Conservation (phyloP, 2,888 invertebrate genomes). For the Salpingus planirostris region DNA sequence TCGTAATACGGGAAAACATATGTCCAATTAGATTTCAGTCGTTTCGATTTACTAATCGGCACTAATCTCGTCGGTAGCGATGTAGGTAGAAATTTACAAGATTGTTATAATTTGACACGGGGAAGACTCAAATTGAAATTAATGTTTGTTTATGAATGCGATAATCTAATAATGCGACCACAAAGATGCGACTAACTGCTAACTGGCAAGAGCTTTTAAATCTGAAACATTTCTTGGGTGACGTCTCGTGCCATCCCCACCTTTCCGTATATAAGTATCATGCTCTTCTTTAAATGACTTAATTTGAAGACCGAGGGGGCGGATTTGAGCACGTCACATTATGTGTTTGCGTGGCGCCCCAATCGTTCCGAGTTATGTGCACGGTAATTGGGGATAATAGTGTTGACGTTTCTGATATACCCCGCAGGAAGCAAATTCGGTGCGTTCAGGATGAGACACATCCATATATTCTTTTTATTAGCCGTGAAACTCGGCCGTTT, state of each 20-base stretch:
- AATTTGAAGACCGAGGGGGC: slow-evolving; percentile 34
- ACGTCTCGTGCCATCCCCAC: slow-evolving; percentile 26
- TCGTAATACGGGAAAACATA: no score
- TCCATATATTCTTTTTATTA: slow-evolving; percentile 12
- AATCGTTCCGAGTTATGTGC: slow-evolving; percentile 27
- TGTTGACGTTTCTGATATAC: slow-evolving; percentile 30
- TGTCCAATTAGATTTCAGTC: no score
- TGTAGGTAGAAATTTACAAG: no score
- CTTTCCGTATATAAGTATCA: no score
- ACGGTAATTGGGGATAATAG: slow-evolving; percentile 34
- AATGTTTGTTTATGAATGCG: slow-evolving; percentile 36
- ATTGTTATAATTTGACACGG: no score
- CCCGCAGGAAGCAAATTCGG: slow-evolving; percentile 9
- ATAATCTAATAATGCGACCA: slow-evolving; percentile 34
- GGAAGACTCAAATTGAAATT: slow-evolving; percentile 36
- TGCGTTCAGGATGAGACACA: slow-evolving; percentile 6
- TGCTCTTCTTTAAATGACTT: slow-evolving; percentile 31
- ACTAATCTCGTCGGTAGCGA: no score
- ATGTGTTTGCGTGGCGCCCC: slow-evolving; percentile 25
- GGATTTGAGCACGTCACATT: slow-evolving; percentile 26
- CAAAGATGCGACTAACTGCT: slow-evolving; percentile 29
- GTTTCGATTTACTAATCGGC: no score
- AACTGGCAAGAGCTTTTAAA: slow-evolving; percentile 33
- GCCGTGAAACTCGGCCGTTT: slow-evolving; percentile 12
- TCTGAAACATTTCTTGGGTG: slow-evolving; percentile 30